Base-by-base conservation (phyloP, 2,113 vertebrate genomes). In the Zootoca vivipara region DNA sequence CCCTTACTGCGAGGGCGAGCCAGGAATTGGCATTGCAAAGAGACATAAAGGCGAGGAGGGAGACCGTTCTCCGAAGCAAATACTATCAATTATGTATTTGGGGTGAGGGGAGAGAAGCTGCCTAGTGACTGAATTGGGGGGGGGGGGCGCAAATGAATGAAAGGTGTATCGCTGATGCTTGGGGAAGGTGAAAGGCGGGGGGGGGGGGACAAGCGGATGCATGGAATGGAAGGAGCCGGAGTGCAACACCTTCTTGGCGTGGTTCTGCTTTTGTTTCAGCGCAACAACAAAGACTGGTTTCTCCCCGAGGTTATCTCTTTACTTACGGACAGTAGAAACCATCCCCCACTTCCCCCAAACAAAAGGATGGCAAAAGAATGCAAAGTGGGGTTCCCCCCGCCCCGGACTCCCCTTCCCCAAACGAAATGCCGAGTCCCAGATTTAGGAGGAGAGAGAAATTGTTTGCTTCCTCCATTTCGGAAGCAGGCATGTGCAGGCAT, bases 381-480 rank as follows among this genome's bases (percentile, higher is more conserved):
- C 62, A 38, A 83, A 67, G 87, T 56, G 79, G 7, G 64, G 16
- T 42, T 38, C 69, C 13, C 2, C 35, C 35, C 10, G 38, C 46
- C 46, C 46, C 46, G 46, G 9, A 9, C 77, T 46, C 6, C n/a
- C 20, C 7, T 62, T 40, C 30, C 40, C 35, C 18, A 18, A 70
- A 65, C 2, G 28, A 42, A 64, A 35, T 28, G 9, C 16, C 3
- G 30, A 77, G 40, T 67, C 72, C 30, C 13, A 56, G 13, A 18
- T 78, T 42, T 4, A 67, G 73, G 62, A 16, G 5, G 12, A 20
- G 28, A 42, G 46, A 72, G 52, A 8, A 42, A 82, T 46, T 52
- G 38, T 2, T 0, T 70, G 85, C 28, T 90, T 89, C 96, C 96
- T 95, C 95, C 96, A 96, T 97, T 96, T 95, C 95, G 80, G 88